Evolutionary conservation across 2,797 vertebrate species (phyloP).

Genomic region (Hylomyscus alleni): DNA sequence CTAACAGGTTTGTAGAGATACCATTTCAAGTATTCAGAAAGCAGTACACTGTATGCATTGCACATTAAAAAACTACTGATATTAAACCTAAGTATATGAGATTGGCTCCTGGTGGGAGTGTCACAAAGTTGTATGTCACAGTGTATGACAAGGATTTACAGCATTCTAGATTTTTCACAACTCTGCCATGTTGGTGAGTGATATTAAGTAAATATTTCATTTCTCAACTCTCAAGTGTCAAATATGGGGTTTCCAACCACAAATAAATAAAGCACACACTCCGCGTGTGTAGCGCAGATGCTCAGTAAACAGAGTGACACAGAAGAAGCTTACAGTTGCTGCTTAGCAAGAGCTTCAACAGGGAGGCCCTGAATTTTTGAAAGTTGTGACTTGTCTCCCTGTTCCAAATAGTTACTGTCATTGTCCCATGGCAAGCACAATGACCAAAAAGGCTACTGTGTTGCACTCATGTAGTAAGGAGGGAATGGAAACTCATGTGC

Average conservation of each 20-base stretch:
- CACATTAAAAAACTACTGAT: conserved; percentile 84
- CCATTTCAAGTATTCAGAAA: conserved; percentile 90
- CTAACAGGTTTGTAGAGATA: conserved; percentile 82
- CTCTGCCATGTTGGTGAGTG: conserved; percentile 85
- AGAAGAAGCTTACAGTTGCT: conserved; percentile 86
- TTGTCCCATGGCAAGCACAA: conserved; percentile 69
- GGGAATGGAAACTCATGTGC: neutral
- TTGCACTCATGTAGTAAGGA: neutral
- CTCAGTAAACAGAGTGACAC: conserved; percentile 91
- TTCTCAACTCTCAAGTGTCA: conserved; percentile 81
- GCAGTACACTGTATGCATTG: conserved; percentile 85
- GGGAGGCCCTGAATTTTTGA: conserved; percentile 61
- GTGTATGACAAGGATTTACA: conserved; percentile 89
- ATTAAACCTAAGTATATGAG: conserved; percentile 87
- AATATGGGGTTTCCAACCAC: conserved; percentile 85
- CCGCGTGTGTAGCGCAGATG: conserved; percentile 88
- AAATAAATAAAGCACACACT: conserved; percentile 90
- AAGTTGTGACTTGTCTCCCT: neutral
- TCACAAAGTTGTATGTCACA: conserved; percentile 86
- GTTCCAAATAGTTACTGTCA: conserved; percentile 68
- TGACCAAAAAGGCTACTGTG: conserved; percentile 75
- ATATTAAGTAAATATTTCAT: conserved; percentile 73
- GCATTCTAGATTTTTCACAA: conserved; percentile 82
- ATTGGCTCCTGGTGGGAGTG: conserved; percentile 90
- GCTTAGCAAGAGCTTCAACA: conserved; percentile 67